Evolutionary conservation across 2,113 vertebrate genomes (phyloP).

Genomic region (Halichoerus grypus): DNA sequence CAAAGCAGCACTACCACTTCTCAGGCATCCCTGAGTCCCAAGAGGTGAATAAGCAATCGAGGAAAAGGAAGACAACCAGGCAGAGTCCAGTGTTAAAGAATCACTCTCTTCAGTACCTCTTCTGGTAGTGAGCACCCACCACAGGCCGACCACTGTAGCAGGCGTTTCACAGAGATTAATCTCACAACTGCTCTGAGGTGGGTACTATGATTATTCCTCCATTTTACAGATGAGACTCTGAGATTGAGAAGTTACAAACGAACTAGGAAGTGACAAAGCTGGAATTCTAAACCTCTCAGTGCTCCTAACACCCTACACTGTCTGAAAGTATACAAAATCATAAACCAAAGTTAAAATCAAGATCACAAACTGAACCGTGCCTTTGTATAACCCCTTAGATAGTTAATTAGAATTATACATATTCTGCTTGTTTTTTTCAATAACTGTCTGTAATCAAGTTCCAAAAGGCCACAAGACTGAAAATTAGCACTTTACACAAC

Average conservation of each 20-base stretch:
- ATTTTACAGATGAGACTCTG: background rate
- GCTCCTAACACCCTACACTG: background rate
- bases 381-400: background rate
- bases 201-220: background rate
- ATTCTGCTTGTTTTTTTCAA: background rate
- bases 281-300: constrained; percentile 8
- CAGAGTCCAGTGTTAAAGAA: background rate
- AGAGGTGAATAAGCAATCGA: background rate
- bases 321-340: background rate
- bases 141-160: background rate
- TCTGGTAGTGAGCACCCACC: background rate
- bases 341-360: background rate
- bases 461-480: background rate
- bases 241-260: background rate
- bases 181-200: background rate
- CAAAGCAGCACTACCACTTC: background rate
- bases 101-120: background rate
- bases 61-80: background rate
- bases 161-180: background rate
- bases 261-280: background rate
- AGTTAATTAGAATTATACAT: background rate
- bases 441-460: constrained; percentile 6
- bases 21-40: background rate
- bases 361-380: background rate
- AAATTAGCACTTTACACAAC: background rate